These are phyloP conservation scores for Nothocercus nigrocapillus DNA, from an alignment of 2,113 vertebrate species.

Conservation along the genomic window DNA sequence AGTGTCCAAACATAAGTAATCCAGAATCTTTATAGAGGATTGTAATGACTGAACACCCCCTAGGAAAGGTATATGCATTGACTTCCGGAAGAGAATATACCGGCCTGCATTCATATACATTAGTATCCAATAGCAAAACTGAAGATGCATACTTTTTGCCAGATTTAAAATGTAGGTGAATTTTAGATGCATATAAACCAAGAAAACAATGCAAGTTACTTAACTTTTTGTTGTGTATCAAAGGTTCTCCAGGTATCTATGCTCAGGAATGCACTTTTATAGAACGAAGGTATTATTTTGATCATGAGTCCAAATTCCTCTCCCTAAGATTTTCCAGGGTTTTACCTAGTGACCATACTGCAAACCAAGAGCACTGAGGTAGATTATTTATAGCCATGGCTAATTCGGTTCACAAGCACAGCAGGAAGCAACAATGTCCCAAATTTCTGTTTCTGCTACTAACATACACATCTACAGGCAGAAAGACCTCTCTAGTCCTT, in stretches of 20 bases:
- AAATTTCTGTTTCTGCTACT: accelerated
- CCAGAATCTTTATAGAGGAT: background rate
- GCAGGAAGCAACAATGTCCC: accelerated
- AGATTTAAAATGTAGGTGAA: background rate
- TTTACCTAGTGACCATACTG: background rate
- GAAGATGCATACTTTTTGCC: background rate
- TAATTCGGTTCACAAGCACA: background rate
- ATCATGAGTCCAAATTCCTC: background rate
- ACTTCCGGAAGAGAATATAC: background rate
- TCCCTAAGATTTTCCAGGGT: background rate
- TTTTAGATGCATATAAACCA: background rate
- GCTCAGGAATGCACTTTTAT: background rate
- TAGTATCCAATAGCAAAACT: background rate
- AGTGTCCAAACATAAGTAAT: background rate
- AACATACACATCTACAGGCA: background rate
- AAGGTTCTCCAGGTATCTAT: background rate
- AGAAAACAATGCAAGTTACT: background rate
- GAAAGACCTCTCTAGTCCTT: background rate
- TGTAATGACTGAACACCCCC: background rate
- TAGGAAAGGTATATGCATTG: background rate
- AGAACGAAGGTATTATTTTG: background rate
- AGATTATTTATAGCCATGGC: background rate
- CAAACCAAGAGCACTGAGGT: background rate
- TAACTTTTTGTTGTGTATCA: background rate
- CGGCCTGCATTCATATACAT: background rate